phyloP scores from a whole-genome alignment of 2,888 invertebrate species.

The Dryobota labecula region DNA sequence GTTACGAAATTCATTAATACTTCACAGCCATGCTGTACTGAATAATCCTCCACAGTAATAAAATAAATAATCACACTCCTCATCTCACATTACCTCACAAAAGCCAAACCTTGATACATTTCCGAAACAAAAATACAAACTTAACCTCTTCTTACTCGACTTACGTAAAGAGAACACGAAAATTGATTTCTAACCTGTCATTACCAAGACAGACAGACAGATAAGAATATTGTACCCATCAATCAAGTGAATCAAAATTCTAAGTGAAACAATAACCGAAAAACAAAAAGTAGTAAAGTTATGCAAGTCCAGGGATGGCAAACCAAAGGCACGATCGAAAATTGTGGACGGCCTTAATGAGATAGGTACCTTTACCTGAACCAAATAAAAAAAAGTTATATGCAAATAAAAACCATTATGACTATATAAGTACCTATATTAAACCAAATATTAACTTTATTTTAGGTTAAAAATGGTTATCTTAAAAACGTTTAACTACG shows the following conservation, averaged over 20 bases:
- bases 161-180: constrained; percentile 30
- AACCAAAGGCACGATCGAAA: neutral
- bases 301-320: constrained; percentile 23
- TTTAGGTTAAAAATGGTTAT: neutral
- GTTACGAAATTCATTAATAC: neutral
- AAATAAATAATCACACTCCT: constrained; percentile 11
- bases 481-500: neutral
- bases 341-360: neutral
- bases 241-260: constrained; percentile 42
- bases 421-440: neutral
- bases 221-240: constrained; percentile 42
- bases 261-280: constrained; percentile 28
- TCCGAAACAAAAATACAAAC: constrained; percentile 12
- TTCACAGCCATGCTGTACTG: neutral
- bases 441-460: neutral
- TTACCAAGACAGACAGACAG: constrained; percentile 48
- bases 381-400: neutral
- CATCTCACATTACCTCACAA: constrained; percentile 9
- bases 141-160: constrained; percentile 14
- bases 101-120: constrained; percentile 24
- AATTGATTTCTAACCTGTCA: constrained; percentile 49
- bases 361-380: neutral
- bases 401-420: neutral
- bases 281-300: constrained; percentile 35
- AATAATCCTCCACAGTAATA: neutral